These are phyloP conservation scores for Cotesia typhae DNA, from an alignment of 1,140 invertebrate species.

Conservation along the genomic window DNA sequence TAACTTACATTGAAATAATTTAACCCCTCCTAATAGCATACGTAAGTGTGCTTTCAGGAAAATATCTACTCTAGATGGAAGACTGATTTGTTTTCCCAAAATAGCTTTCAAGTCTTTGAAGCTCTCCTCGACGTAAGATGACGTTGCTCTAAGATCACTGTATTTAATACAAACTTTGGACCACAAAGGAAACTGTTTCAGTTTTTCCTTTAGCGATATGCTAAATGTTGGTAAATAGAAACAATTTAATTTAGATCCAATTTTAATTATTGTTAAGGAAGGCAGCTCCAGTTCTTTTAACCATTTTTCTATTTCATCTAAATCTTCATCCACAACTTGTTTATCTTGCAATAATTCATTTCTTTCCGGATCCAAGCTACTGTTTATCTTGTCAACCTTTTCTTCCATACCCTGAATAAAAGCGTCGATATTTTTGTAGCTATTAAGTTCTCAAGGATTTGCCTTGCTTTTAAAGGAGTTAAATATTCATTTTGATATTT, in stretches of 20 bases:
- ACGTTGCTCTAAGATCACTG: background rate
- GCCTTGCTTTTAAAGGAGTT: background rate
- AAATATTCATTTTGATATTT: too few relatives aligned
- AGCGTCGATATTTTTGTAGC: background rate
- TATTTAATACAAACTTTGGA: background rate
- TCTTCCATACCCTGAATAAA: background rate
- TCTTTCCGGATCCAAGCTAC: background rate
- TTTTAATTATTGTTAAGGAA: background rate
- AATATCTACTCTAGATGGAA: background rate
- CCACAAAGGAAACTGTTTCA: too few relatives aligned
- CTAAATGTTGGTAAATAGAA: too few relatives aligned
- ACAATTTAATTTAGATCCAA: background rate
- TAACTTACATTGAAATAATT: background rate
- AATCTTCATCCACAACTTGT: background rate
- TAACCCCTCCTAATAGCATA: background rate
- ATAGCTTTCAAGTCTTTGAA: background rate
- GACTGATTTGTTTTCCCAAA: background rate
- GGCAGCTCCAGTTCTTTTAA: background rate
- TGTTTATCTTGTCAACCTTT: background rate
- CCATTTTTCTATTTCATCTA: background rate
- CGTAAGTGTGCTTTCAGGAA: background rate
- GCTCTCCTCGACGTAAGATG: background rate
- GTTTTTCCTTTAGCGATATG: too few relatives aligned
- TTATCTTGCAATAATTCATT: background rate
- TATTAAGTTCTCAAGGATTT: background rate